Evolutionary conservation across 2,888 invertebrate genomes (phyloP), one percentile per base, ranked within the genome.

Genomic region (Drosophila diplacantha): DNA sequence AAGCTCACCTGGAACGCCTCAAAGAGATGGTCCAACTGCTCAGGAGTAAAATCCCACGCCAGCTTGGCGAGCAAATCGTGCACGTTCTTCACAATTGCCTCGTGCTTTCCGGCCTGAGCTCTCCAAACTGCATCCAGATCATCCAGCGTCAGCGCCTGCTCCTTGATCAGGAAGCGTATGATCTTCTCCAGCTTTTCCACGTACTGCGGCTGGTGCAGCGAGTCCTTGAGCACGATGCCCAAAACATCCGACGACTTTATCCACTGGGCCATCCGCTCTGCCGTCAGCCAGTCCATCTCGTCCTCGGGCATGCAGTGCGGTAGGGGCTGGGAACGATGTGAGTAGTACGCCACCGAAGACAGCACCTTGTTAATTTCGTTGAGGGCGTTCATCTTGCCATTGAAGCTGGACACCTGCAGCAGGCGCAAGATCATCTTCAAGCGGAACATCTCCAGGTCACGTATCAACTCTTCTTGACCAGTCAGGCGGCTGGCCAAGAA

Each of bases 291-390:
- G 85, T 96, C 96, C 76, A 94, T 93, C 85, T 97, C 95, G 69
- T 93, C 93, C 76, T 95, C 94, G 43, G 93, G 91, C 62, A 91
- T 90, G 64, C 91, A 91, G 86, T 93, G 93, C 3, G 86, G 85
- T 60, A 93, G 89, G 62, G 92, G 91, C 85, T 92, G 93, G 14
- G 86, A 85, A 53, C 93, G 90, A 87, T 93, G 96, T 7, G 96
- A 94, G 89, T 96, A 96, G 87, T 96, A 96, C 58, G 95, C 93
- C 63, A 97, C 96, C 82, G 95, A 94, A 62, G 95, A 94, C 73
- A 96, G 95, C 50, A 98, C 95, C 91, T 98, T 98, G 89, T 98
- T 98, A 61, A 99, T 96, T 91, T 99, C 98, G 88, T 98, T 98
- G 71, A 99, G 90, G 22, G 98, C 98, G 85, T 98, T 98, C 98